A percentile compares a stretch with the other conserved stretches of the same genome.
phyloP scores from a whole-genome alignment of 2,888 invertebrate genomes.

The Sphaerophoria rueppellii region DNA sequence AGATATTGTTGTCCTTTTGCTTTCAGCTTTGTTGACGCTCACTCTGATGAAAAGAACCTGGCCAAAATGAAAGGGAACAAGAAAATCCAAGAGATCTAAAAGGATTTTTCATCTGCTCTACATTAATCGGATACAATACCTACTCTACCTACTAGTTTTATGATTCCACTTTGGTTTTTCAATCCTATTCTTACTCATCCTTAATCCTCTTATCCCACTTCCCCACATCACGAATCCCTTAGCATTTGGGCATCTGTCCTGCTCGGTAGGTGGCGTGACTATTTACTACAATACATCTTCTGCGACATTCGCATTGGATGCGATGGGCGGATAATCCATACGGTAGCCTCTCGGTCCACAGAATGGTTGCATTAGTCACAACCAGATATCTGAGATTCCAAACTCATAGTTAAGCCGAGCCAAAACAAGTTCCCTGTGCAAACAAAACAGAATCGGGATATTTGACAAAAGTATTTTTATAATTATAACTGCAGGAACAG shows the following conservation, averaged over 20 bases:
- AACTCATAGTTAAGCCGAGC: constrained; percentile 3
- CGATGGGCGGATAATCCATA: constrained; percentile 28
- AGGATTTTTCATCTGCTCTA: constrained; percentile 55
- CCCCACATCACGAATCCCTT: not conserved
- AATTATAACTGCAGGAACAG: constrained; percentile 26
- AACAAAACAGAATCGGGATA: constrained; percentile 49
- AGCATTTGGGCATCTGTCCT: constrained; percentile 28
- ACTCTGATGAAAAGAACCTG: no score
- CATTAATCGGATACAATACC: constrained; percentile 59
- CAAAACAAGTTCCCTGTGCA: constrained; percentile 31
- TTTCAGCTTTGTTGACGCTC: constrained; percentile 1
- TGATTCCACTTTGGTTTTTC: constrained; percentile 31
- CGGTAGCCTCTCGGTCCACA: not conserved
- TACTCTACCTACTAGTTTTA: constrained; percentile 50
- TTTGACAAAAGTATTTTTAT: constrained; percentile 49
- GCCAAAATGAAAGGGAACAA: constrained; percentile 29
- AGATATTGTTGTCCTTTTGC: no score
- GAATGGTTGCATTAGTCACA: constrained; percentile 41
- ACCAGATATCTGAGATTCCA: not conserved
- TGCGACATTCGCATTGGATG: not conserved
- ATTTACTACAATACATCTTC: not conserved
- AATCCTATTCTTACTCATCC: constrained; percentile 15
- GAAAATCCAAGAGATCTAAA: constrained; percentile 39
- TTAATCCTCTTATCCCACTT: not conserved
- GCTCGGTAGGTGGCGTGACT: not conserved